phyloP scores from a whole-genome alignment of 2,797 vertebrate genomes.

The Moxostoma hubbsi region DNA sequence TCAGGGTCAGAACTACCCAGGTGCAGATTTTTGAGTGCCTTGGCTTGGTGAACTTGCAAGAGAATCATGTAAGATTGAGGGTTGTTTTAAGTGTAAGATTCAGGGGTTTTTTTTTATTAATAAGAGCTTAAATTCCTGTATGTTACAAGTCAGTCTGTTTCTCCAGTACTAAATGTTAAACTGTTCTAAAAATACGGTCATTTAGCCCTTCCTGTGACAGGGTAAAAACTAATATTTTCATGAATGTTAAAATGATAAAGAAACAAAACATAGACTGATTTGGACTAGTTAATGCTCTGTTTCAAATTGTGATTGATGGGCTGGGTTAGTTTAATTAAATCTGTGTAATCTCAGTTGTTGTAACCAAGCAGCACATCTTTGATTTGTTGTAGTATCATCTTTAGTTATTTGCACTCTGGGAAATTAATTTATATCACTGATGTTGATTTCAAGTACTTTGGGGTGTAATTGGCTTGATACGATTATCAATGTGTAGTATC shows the following conservation, averaged over 20 bases:
- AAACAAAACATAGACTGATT: neutral
- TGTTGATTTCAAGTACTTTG: neutral
- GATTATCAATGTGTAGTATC: neutral
- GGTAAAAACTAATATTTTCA: neutral
- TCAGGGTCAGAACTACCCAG: no score
- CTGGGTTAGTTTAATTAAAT: constrained; percentile 3
- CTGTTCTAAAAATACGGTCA: neutral
- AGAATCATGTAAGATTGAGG: no score
- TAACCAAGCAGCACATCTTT: neutral
- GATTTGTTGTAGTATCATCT: neutral
- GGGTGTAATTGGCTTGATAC: neutral
- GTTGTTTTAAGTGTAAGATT: neutral
- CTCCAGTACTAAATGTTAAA: neutral
- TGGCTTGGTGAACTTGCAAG: no score
- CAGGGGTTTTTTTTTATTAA: neutral
- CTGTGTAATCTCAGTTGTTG: neutral
- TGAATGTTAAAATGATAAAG: neutral
- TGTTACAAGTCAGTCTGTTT: neutral
- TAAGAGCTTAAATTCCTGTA: neutral
- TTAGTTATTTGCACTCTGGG: neutral
- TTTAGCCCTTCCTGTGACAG: neutral
- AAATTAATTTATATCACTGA: neutral
- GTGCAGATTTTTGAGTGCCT: no score
- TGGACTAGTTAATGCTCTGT: neutral
- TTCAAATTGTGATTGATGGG: neutral